A percentile compares a stretch with the other conserved stretches of the same genome.
phyloP scores from a whole-genome alignment of 2,797 vertebrate genomes.

The Gymnothorax reevesii region DNA sequence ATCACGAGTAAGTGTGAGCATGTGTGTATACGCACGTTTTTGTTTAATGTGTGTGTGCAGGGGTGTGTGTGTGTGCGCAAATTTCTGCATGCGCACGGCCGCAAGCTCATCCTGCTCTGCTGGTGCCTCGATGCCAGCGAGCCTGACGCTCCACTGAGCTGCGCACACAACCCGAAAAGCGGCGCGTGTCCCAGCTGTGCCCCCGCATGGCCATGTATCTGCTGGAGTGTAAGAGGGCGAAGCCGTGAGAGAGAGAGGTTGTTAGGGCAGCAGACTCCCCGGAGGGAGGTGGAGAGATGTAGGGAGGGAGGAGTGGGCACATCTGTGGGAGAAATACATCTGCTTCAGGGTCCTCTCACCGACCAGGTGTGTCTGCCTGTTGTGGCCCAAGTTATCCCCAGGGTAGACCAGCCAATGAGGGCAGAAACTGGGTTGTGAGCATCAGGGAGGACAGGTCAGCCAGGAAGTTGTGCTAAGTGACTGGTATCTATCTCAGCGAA shows the following conservation, averaged over 20 bases:
- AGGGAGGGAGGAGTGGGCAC: slow-evolving; percentile 21
- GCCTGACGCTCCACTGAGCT: slow-evolving; percentile 15
- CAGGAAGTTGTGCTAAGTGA: neutral
- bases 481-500: slow-evolving; percentile 35
- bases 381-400: slow-evolving; percentile 45
- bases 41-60: neutral
- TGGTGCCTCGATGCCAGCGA: neutral
- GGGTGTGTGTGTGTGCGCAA: neutral
- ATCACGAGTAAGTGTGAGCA: neutral
- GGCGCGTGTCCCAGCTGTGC: neutral
- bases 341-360: slow-evolving; percentile 43
- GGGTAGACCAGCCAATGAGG: slow-evolving; percentile 8
- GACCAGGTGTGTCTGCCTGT: slow-evolving; percentile 53
- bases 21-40: neutral
- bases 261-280: slow-evolving; percentile 24
- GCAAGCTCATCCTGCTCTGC: too few relatives aligned
- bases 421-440: slow-evolving; percentile 18
- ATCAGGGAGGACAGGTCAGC: neutral
- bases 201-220: slow-evolving; percentile 20
- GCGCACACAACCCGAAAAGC: neutral
- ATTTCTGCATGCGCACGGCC: neutral
- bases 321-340: slow-evolving; percentile 47
- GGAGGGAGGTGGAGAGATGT: neutral
- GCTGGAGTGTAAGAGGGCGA: neutral
- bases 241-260: slow-evolving; percentile 5